These are phyloP conservation scores for Dynastes tityus DNA, from an alignment of 2,888 invertebrate genomes.

Conservation along the genomic window DNA sequence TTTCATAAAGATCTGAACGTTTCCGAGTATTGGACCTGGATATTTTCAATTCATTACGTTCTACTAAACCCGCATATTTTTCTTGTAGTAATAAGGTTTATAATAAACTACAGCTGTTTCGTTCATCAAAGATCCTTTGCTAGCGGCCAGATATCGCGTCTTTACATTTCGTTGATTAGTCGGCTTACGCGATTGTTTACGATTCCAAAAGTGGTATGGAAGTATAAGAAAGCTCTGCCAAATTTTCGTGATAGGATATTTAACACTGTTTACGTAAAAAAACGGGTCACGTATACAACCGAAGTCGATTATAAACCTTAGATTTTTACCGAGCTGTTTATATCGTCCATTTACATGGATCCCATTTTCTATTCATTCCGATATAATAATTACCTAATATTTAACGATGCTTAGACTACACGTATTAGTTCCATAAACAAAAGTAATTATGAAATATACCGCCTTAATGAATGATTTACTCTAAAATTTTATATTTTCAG, in stretches of 20 bases:
- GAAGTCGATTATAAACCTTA: constrained; percentile 10
- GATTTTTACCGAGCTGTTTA: constrained; percentile 22
- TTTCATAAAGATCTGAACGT: no score
- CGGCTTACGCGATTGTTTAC: constrained; percentile 29
- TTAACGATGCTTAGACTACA: no score
- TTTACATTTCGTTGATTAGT: constrained; percentile 4
- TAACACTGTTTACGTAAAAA: constrained; percentile 34
- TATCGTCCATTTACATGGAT: neutral
- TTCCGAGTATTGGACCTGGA: no score
- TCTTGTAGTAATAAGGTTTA: neutral
- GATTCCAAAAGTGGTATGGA: constrained; percentile 25
- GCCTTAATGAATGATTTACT: no score
- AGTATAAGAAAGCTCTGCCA: constrained; percentile 37
- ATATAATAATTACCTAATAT: no score
- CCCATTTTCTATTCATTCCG: neutral
- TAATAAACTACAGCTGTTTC: constrained; percentile 1
- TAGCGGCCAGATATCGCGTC: neutral
- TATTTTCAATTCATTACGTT: no score
- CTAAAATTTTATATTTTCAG: no score
- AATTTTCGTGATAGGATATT: constrained; percentile 41
- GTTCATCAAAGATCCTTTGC: neutral
- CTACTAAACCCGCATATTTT: neutral
- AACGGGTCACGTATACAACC: constrained; percentile 34
- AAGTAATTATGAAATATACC: no score
- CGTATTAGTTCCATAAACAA: no score